Conservation (phyloP, 37 sponge, comb jelly and placozoan species). For the Geodia barretti region DNA sequence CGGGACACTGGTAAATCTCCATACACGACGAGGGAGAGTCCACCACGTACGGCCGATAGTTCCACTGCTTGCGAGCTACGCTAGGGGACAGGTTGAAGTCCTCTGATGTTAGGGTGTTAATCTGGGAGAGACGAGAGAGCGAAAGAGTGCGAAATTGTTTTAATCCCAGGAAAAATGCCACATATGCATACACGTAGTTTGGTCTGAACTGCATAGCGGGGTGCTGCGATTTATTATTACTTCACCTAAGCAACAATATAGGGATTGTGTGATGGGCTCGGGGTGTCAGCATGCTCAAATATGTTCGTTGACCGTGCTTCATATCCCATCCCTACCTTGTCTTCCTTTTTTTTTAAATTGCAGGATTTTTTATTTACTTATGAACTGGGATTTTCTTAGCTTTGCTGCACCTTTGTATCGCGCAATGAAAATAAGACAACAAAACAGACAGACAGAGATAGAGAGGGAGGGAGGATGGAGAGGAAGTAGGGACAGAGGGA, state of each 20-base stretch:
- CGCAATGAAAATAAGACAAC: background rate
- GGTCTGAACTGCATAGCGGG: too few relatives aligned
- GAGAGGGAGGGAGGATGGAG: background rate
- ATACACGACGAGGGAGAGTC: constrained; percentile 63
- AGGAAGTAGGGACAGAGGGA: background rate
- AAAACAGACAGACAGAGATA: background rate
- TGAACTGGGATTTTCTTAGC: background rate
- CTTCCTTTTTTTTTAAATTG: too few relatives aligned
- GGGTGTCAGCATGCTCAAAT: background rate
- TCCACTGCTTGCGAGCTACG: constrained; percentile 49
- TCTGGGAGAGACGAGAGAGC: background rate
- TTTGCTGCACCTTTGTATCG: background rate
- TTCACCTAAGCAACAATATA: too few relatives aligned
- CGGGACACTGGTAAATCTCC: constrained; percentile 56
- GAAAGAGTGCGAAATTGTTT: constrained; percentile 6
- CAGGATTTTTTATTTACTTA: too few relatives aligned
- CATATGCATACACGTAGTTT: too few relatives aligned
- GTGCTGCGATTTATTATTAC: too few relatives aligned
- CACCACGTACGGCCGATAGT: constrained; percentile 35
- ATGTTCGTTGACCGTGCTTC: too few relatives aligned
- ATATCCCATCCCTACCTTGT: too few relatives aligned
- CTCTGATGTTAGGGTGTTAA: constrained; percentile 38
- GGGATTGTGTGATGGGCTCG: background rate
- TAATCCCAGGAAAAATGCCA: too few relatives aligned
- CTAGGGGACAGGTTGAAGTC: constrained; percentile 53